phyloP scores from a whole-genome alignment of 1,140 invertebrate species.

The Drosophila yakuba region DNA sequence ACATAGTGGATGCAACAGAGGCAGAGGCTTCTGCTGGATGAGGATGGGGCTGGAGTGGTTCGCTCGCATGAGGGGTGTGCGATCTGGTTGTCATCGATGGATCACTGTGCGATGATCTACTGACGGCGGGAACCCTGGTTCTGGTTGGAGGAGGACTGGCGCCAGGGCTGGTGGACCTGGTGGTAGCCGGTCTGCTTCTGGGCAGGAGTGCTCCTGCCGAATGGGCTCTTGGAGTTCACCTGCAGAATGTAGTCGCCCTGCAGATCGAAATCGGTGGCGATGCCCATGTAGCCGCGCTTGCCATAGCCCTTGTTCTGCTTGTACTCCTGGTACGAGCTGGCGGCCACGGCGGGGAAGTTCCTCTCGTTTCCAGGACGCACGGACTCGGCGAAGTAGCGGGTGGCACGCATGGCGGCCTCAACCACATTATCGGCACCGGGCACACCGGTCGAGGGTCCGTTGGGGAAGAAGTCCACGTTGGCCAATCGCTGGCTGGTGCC shows the following conservation, averaged over 20 bases:
- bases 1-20: conserved; percentile 9
- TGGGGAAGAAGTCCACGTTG: conserved; percentile 92
- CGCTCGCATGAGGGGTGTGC: conserved; percentile 45
- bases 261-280: conserved; percentile 63
- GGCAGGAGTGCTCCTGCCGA: conserved; percentile 74
- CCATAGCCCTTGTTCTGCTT: conserved; percentile 74
- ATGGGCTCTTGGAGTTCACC: conserved; percentile 78
- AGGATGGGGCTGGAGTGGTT: conserved; percentile 19
- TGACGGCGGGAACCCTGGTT: conserved; percentile 28
- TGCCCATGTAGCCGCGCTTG: conserved; percentile 81
- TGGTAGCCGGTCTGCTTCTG: conserved; percentile 66
- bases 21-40: conserved; percentile 1
- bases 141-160: conserved; percentile 23
- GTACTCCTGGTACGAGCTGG: conserved; percentile 74
- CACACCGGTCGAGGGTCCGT: conserved; percentile 86
- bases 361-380: conserved; percentile 85
- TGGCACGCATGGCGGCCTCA: conserved; percentile 88
- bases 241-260: conserved; percentile 78
- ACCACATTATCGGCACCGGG: conserved; percentile 86
- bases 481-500: conserved; percentile 89
- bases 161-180: conserved; percentile 55
- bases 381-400: conserved; percentile 87
- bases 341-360: conserved; percentile 72
- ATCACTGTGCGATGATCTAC: conserved; percentile 13
- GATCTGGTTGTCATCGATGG: conserved; percentile 24